phyloP scores from a whole-genome alignment of 2,888 invertebrate genomes.

The Apamea anceps region DNA sequence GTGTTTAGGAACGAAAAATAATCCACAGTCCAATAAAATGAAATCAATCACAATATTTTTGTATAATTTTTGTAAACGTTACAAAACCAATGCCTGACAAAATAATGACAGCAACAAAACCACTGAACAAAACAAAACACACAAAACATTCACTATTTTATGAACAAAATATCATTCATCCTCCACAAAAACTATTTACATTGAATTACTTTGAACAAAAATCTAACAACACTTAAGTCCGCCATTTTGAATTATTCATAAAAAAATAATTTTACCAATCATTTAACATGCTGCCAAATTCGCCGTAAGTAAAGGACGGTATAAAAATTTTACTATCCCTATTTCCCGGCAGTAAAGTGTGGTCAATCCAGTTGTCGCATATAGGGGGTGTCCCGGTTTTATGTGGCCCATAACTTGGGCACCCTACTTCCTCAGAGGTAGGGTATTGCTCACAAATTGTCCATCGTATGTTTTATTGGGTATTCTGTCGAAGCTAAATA shows the following conservation, averaged over 20 bases:
- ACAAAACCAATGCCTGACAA: not conserved
- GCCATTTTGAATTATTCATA: constrained; percentile 74
- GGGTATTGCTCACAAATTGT: constrained; percentile 71
- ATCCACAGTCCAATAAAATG: not conserved
- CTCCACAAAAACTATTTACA: not conserved
- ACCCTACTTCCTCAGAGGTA: constrained; percentile 70
- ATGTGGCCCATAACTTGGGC: constrained; percentile 75
- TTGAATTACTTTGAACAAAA: constrained; percentile 3
- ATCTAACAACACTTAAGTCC: constrained; percentile 3
- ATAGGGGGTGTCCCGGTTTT: constrained; percentile 75
- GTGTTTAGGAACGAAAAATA: not conserved
- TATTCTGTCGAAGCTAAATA: constrained; percentile 63
- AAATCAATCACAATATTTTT: not conserved
- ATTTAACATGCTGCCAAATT: constrained; percentile 78
- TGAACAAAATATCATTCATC: not conserved
- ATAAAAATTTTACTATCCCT: constrained; percentile 80
- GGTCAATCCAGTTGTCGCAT: constrained; percentile 79
- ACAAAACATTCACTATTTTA: not conserved
- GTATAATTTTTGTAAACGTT: not conserved
- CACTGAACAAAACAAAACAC: not conserved
- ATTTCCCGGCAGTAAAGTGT: constrained; percentile 81
- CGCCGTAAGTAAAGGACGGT: constrained; percentile 68
- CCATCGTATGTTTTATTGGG: constrained; percentile 69
- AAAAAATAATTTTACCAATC: constrained; percentile 72
- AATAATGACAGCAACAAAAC: constrained; percentile 17